phyloP scores from a whole-genome alignment of 2,888 invertebrate genomes.

The Resseliella maxima region DNA sequence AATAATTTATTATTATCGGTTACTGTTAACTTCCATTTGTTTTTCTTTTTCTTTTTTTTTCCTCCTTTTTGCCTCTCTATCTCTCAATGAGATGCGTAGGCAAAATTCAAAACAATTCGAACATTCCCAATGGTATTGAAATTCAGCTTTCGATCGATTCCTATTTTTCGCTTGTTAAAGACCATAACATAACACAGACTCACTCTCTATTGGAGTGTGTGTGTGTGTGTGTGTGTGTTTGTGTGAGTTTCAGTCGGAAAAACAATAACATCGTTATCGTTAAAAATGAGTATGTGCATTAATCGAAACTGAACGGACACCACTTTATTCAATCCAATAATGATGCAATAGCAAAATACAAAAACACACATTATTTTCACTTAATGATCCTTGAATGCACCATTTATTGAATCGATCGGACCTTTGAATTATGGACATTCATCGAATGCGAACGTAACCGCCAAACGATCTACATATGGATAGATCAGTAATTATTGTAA shows the following conservation, averaged over 20 bases:
- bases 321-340: not conserved
- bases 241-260: not conserved
- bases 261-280: conserved; percentile 50
- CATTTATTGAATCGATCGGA: not conserved
- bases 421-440: not conserved
- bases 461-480: not conserved
- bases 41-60: not conserved
- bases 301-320: not conserved
- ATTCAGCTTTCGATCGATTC: not conserved
- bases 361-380: not conserved
- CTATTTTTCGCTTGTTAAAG: not conserved
- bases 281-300: conserved; percentile 40
- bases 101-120: not conserved
- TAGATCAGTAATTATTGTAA: not conserved
- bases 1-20: not conserved
- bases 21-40: not conserved
- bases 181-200: not conserved
- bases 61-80: too few relatives aligned
- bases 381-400: conserved; percentile 33
- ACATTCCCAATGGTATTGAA: conserved; percentile 38
- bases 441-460: not conserved
- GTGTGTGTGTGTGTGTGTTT: too few relatives aligned
- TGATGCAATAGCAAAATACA: not conserved
- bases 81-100: not conserved
- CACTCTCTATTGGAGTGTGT: too few relatives aligned